phyloP scores from a whole-genome alignment of 2,797 vertebrate genomes.

The Xenopus petersii region DNA sequence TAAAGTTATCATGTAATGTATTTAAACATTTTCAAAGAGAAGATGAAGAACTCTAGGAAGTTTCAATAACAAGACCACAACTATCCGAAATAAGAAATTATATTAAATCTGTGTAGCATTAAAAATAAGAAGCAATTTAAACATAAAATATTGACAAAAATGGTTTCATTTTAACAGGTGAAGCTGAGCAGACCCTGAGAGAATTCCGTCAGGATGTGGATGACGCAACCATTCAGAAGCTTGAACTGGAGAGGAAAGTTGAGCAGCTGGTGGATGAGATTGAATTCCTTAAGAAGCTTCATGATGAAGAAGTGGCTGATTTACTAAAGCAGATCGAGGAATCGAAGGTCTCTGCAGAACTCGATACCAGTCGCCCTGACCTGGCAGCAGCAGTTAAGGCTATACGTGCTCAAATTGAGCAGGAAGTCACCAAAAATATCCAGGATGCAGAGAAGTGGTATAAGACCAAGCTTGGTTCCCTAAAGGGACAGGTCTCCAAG shows the following conservation, averaged over 20 bases:
- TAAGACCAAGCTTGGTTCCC: constrained; percentile 75
- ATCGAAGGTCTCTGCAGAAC: constrained; percentile 65
- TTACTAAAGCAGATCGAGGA: constrained; percentile 74
- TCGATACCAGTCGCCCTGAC: constrained; percentile 67
- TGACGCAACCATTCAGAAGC: constrained; percentile 73
- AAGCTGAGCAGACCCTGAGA: constrained; percentile 71
- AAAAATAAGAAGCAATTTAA: no score
- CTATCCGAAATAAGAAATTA: no score
- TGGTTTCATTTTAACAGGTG: constrained; percentile 52
- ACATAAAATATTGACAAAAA: no score
- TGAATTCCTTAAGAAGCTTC: constrained; percentile 74
- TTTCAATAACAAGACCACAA: no score
- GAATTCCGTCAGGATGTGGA: constrained; percentile 80
- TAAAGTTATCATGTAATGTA: no score
- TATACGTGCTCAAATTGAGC: constrained; percentile 71
- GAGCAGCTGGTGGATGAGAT: constrained; percentile 70
- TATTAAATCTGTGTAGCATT: no score
- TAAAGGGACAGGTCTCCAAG: constrained; percentile 72
- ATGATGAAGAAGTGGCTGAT: constrained; percentile 71
- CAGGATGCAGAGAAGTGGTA: constrained; percentile 82
- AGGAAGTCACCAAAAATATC: constrained; percentile 71
- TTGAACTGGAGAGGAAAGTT: constrained; percentile 69
- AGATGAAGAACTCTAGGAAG: no score
- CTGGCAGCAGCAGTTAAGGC: constrained; percentile 67
- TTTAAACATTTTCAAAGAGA: no score